phyloP scores from a whole-genome alignment of 2,888 invertebrate species.

The Ditylenchus weischeri region DNA sequence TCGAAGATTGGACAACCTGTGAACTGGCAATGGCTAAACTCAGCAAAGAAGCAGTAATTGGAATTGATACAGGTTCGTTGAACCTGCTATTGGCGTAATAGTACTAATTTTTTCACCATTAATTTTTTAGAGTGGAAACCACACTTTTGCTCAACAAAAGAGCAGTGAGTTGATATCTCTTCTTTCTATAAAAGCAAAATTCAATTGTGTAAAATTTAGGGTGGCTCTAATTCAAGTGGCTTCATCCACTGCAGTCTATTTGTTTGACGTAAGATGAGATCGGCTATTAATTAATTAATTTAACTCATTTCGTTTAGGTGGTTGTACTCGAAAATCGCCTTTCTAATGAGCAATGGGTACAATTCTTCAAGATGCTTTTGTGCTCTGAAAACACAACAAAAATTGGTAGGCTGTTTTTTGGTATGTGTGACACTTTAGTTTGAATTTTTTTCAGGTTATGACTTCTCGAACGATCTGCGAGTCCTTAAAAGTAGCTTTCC shows the following conservation, averaged over 20 bases:
- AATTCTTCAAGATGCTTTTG: conserved; percentile 10
- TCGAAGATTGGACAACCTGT: conserved; percentile 11
- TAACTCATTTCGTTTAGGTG: not conserved
- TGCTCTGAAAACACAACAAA: conserved; percentile 7
- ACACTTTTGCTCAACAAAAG: conserved; percentile 17
- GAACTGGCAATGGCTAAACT: not conserved
- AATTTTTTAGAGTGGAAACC: conserved; percentile 25
- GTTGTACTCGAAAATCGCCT: not conserved
- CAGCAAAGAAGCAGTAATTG: conserved; percentile 1
- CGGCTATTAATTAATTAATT: not conserved
- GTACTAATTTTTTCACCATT: conserved; percentile 1
- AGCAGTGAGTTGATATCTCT: conserved; percentile 13
- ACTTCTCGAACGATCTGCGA: conserved; percentile 12
- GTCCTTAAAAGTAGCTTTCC: conserved; percentile 10
- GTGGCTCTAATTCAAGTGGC: conserved; percentile 16
- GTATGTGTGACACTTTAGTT: not conserved
- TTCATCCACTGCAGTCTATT: not conserved
- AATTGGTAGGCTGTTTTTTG: conserved; percentile 1
- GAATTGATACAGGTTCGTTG: conserved; percentile 1
- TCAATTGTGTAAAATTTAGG: not conserved
- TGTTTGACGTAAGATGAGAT: conserved; percentile 12
- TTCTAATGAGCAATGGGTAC: conserved; percentile 14
- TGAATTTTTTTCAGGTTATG: conserved; percentile 11
- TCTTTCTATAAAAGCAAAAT: not conserved
- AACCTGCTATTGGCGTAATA: not conserved